Conservation (phyloP, 2,113 vertebrate species). For the Dinomys branickii region DNA sequence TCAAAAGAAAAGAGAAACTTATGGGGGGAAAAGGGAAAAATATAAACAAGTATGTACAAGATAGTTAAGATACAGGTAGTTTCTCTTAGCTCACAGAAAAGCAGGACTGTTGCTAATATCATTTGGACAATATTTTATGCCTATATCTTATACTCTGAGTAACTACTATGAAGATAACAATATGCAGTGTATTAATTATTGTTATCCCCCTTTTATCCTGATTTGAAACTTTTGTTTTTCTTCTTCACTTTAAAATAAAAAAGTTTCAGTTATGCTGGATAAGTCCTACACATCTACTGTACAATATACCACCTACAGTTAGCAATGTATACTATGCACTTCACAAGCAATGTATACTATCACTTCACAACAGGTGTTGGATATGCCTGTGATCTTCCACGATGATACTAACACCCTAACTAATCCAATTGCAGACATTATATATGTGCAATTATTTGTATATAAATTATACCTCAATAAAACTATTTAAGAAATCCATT, state of each 20-base stretch:
- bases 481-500: neutral
- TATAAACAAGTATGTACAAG: no score
- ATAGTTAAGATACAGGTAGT: no score
- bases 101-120: neutral
- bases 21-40: neutral
- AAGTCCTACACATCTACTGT: neutral
- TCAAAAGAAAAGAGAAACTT: neutral
- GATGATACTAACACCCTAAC: no score
- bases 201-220: no score
- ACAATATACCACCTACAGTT: neutral
- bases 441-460: neutral
- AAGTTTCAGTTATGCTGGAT: neutral
- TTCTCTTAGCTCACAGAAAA: neutral
- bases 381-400: neutral
- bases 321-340: neutral
- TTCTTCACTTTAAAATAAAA: neutral
- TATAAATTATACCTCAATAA: neutral
- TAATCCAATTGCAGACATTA: neutral
- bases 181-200: neutral
- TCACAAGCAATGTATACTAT: neutral
- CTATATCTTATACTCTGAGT: neutral
- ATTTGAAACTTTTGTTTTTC: no score
- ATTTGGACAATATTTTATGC: neutral
- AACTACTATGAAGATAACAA: neutral
- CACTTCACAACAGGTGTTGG: neutral